phyloP scores from a whole-genome alignment of 2,113 vertebrate genomes.

The Rynchops niger region DNA sequence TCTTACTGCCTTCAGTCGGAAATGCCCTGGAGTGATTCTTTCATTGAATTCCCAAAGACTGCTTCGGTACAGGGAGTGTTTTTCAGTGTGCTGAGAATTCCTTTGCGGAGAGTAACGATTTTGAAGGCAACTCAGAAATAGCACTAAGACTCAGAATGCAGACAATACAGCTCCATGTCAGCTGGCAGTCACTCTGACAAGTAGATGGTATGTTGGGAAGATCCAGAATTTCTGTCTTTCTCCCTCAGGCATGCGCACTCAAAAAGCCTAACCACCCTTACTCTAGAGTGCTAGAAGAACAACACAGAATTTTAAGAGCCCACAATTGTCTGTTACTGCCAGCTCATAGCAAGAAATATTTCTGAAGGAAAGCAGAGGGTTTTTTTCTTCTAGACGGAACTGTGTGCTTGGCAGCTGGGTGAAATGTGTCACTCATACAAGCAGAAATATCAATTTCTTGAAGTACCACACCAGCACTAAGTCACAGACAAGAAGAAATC shows the following conservation, averaged over 20 bases:
- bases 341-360: neutral
- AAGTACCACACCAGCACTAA: neutral
- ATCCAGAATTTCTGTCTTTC: neutral
- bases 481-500: neutral
- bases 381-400: neutral
- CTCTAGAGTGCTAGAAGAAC: neutral
- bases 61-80: neutral
- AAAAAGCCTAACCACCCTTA: neutral
- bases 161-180: neutral
- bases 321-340: neutral
- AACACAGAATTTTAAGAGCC: neutral
- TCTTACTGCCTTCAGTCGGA: neutral
- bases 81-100: neutral
- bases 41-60: neutral
- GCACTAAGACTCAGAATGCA: neutral
- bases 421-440: neutral
- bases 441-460: neutral
- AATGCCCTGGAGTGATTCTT: neutral
- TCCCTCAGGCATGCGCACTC: neutral
- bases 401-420: neutral
- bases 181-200: neutral
- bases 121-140: slow-evolving; percentile 7
- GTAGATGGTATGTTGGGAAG: neutral
- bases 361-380: neutral
- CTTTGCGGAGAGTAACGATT: neutral